Evolutionary conservation across 1,140 invertebrate species (phyloP), one percentile per base, ranked within the genome.

Genomic region (Diuraphis noxia): DNA sequence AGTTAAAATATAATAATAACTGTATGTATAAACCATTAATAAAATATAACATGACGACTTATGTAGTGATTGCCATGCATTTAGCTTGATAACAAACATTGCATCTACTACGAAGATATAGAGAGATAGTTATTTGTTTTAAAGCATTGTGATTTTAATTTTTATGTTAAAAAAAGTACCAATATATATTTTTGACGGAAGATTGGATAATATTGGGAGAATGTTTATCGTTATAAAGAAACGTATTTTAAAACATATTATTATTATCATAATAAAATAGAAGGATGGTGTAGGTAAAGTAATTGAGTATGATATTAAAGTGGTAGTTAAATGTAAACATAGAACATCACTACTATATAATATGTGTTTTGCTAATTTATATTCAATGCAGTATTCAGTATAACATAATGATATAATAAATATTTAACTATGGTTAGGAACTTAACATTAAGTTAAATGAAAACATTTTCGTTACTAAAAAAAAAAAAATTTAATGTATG

Each of bases 251-350:
- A 3, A 30, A 63, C 30, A 63, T 9, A 30, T 72, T n/a, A 72
- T 72, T n/a, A 72, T n/a, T 72, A 72, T 72, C 56, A 72, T 72
- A n/a, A 72, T 72, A 72, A 72, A 72, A 72, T n/a, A 19, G 56
- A 2, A 72, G 13, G 13, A 17, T n/a, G 13, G 10, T 72, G 13
- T n/a, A 72, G 30, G 13, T n/a, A 17, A 13, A 10, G 4, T 63
- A 13, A 63, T n/a, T 63, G 56, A 63, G 4, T 13, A 72, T n/a
- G 30, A n/a, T 72, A n/a, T 17, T n/a, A n/a, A 72, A n/a, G 56
- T n/a, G 13, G 56, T n/a, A 72, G 30, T 72, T n/a, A n/a, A 72
- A n/a, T 72, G 10, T 72, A n/a, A 72, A n/a, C 4, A 72, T 72
- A n/a, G 10, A 10, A n/a, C 30, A 17, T n/a, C 6, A 19, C 6